Evolutionary conservation across 2,888 invertebrate genomes (phyloP), one percentile per base, ranked within the genome.

Genomic region (Schrankia costaestrigalis): DNA sequence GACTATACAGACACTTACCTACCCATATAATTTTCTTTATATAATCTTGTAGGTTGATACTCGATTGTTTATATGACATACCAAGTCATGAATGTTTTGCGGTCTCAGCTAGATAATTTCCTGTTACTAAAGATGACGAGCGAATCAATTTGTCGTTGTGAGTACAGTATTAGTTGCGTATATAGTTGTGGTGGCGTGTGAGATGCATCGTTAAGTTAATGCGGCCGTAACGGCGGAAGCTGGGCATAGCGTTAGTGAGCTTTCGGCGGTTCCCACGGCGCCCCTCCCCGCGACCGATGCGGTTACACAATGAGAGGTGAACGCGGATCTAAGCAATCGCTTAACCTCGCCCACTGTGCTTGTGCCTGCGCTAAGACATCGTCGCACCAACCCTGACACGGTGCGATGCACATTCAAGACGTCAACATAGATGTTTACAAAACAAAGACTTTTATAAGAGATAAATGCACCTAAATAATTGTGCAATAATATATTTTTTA

Each of bases 241-340:
- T 76, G 76, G 63, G 69, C 74, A 73, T 71, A 67, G 72, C 66
- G 58, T 45, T 56, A 50, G 60, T 77, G 73, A 84, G 86, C 85
- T 86, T 86, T 86, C 84, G 86, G 86, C 64, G 82, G 81, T 86
- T 86, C 86, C 86, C 86, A 86, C 86, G 85, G 70, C 64, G 50
- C 61, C 74, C 67, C 73, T 72, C 66, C 63, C 67, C 65, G 65
- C 70, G 52, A 54, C 59, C 61, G 45, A 65, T 47, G 66, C 69
- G 68, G 75, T 87, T 87, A 83, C 86, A 87, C 86, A 87, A 86
- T 85, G 78, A 82, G 78, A 85, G 84, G 85, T 84, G 85, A 86
- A 86, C 86, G 83, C 85, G 86, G 86, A 86, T 87, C 86, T 86
- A 85, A 84, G 84, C 86, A 86, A 85, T 84, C 85, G 84, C 83